These are phyloP conservation scores for Sorex araneus DNA, from an alignment of 2,113 vertebrate genomes.

Conservation along the genomic window DNA sequence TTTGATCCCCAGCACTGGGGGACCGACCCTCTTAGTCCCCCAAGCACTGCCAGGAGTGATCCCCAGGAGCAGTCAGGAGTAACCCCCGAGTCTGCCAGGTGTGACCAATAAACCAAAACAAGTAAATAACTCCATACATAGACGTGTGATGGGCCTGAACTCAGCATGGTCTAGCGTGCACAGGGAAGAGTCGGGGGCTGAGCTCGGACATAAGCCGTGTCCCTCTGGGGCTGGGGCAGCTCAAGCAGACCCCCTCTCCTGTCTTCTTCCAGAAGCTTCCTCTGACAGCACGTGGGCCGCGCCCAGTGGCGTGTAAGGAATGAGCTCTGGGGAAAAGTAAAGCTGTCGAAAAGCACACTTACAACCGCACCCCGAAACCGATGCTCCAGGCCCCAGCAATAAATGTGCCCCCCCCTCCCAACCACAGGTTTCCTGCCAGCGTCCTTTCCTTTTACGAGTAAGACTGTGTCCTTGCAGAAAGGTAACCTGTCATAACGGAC, in stretches of 20 bases:
- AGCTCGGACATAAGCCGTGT: neutral
- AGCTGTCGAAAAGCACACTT: neutral
- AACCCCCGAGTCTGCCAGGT: no score
- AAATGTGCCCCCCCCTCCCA: neutral
- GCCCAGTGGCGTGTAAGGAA: neutral
- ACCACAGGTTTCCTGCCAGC: neutral
- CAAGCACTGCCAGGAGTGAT: no score
- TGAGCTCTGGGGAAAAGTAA: neutral
- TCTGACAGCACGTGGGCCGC: neutral
- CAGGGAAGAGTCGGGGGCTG: neutral
- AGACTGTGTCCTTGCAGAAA: no score
- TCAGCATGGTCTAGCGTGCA: neutral
- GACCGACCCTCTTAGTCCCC: no score
- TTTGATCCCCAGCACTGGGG: no score
- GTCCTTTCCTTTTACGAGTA: neutral
- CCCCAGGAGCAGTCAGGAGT: no score
- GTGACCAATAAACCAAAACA: no score
- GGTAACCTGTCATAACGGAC: no score
- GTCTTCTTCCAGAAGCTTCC: constrained; percentile 13
- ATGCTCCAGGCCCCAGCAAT: neutral
- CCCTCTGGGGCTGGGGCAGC: neutral
- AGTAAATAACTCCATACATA: no score
- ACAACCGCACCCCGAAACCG: neutral
- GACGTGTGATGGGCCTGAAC: neutral
- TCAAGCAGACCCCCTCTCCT: neutral